Percentiles rank a stretch among this genome's conserved stretches.
Evolutionary conservation across 2,888 invertebrate genomes (phyloP).

Genomic region (Philereme vetulata): DNA sequence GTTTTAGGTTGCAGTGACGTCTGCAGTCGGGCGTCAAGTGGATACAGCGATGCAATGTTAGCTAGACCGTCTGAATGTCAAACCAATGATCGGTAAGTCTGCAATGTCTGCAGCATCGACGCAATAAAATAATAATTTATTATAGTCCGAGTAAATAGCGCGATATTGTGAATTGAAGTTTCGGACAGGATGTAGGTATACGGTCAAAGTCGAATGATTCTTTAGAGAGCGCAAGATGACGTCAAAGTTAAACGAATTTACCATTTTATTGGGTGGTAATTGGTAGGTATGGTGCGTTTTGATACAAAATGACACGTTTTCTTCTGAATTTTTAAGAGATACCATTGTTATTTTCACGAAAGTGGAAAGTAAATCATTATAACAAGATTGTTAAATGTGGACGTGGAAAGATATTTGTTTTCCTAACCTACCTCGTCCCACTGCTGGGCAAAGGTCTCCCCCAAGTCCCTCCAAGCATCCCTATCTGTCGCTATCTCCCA

Average conservation of each 20-base stretch:
- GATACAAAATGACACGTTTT: too few relatives aligned
- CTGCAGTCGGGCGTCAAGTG: conserved; percentile 55
- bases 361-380: too few relatives aligned
- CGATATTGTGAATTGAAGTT: conserved; percentile 58
- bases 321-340: too few relatives aligned
- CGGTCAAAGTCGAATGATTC: conserved; percentile 6
- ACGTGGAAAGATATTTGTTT: too few relatives aligned
- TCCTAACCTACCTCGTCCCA: too few relatives aligned
- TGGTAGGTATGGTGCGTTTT: too few relatives aligned
- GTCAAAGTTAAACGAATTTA: conserved; percentile 12
- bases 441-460: too few relatives aligned
- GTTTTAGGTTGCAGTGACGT: conserved; percentile 42
- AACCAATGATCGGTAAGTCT: conserved; percentile 74
- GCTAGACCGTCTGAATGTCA: conserved; percentile 83
- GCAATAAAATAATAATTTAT: conserved; percentile 82
- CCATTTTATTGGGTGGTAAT: too few relatives aligned
- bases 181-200: conserved; percentile 32
- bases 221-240: conserved; percentile 12
- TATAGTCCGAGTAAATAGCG: conserved; percentile 76
- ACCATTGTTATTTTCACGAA: too few relatives aligned
- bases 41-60: conserved; percentile 69
- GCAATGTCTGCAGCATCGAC: conserved; percentile 67
- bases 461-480: too few relatives aligned
- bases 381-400: too few relatives aligned
- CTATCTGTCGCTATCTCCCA: too few relatives aligned